Base-by-base conservation (phyloP, 2,797 vertebrate species). In the Molossus molossus region DNA sequence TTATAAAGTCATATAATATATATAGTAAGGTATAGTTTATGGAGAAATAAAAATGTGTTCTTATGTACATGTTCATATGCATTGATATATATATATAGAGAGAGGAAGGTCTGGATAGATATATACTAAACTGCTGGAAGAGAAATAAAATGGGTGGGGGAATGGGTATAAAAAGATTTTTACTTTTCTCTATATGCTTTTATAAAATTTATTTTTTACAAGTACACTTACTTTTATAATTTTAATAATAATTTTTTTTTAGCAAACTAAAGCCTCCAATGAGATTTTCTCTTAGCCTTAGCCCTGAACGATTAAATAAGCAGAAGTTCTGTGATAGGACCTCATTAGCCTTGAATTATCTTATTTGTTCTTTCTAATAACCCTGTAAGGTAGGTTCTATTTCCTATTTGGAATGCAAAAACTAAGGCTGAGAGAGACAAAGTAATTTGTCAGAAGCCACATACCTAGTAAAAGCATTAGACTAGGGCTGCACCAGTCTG, bases 171-270 rank as follows among this genome's bases (percentile, higher is more conserved):
- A 87, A 90, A 86, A 86, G 25, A 57, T 58, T 82, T 95, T 96
- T 75, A 70, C 55, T 64, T 90, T 96, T 88, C 13, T 76, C 1
- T 83, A n/a, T 37, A 70, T 83, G 89, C 53, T 79, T 89, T 77
- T 91, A 17, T 90, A 88, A 93, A 95, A 65, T 81, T 96, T n/a
- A 87, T 64, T 93, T 25, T 60, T 92, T 55, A 77, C 9, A 90
- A 82, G 53, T 57, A 55, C 65, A 77, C 88, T 83, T 94, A 83
- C 67, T 87, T 92, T 90, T 69, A 73, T 57, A 88, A 72, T 85
- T 95, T 90, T 76, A 79, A 20, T 91, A 96, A 87, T 33, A 20
- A 55, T 33, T 72, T 89, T 20, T 20, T 85, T 67, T 20, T n/a
- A 73, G 76, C 25, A 14, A 86, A 83, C 21, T 70, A 18, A 91